These are phyloP conservation scores for Sesia bembeciformis DNA, from an alignment of 2,888 invertebrate species.

Conservation along the genomic window DNA sequence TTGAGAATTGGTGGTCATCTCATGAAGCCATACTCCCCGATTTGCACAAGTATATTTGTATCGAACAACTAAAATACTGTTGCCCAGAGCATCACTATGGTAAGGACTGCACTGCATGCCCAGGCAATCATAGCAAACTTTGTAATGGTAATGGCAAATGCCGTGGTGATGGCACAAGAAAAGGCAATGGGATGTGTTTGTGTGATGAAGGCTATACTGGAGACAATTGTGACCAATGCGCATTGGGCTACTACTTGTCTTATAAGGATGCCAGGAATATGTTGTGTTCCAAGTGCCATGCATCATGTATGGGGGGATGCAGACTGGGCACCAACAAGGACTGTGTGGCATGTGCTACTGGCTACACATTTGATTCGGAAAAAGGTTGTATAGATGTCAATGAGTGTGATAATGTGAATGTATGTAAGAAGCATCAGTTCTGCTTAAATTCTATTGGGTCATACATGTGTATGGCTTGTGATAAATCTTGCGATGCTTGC, in stretches of 20 bases:
- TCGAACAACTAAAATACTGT: constrained; percentile 83
- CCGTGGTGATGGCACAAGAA: constrained; percentile 90
- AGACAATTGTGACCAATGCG: constrained; percentile 85
- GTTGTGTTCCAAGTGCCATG: constrained; percentile 85
- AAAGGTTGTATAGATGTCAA: constrained; percentile 89
- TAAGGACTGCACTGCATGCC: constrained; percentile 85
- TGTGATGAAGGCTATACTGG: constrained; percentile 91
- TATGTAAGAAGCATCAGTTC: constrained; percentile 81
- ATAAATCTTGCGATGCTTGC: constrained; percentile 88
- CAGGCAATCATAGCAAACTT: constrained; percentile 80
- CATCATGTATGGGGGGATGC: constrained; percentile 85
- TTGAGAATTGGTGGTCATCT: constrained; percentile 93
- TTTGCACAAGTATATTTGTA: constrained; percentile 81
- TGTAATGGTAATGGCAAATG: constrained; percentile 89
- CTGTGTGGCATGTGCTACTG: constrained; percentile 74
- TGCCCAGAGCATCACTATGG: constrained; percentile 92
- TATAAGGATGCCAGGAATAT: constrained; percentile 83
- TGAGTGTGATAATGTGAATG: constrained; percentile 80
- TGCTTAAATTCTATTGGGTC: constrained; percentile 93
- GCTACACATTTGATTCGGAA: constrained; percentile 82
- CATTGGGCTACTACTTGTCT: constrained; percentile 80
- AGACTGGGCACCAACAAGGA: constrained; percentile 81
- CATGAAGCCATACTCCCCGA: constrained; percentile 55
- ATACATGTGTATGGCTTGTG: constrained; percentile 86
- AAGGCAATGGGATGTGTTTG: constrained; percentile 92